A percentile compares a stretch with the other conserved stretches of the same genome.
phyloP scores from a whole-genome alignment of 2,113 vertebrate species.

The Lepus americanus region DNA sequence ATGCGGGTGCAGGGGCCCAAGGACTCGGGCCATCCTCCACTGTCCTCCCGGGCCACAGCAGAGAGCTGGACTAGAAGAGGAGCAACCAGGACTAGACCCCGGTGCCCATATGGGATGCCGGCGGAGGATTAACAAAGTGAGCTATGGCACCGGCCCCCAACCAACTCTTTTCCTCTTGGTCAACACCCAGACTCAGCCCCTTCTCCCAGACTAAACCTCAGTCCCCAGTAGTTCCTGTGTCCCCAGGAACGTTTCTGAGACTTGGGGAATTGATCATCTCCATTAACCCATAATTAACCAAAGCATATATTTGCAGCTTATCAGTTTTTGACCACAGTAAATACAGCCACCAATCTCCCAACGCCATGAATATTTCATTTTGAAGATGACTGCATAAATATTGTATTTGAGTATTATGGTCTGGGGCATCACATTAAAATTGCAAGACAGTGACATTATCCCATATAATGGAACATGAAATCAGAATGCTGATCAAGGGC shows the following conservation, averaged over 20 bases:
- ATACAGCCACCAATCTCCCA: slow-evolving; percentile 83
- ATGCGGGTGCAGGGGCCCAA: no score
- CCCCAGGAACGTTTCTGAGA: slow-evolving; percentile 34
- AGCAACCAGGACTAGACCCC: no score
- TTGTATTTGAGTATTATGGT: slow-evolving; percentile 87
- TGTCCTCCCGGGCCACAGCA: no score
- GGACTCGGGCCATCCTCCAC: no score
- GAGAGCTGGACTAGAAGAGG: no score
- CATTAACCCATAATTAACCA: slow-evolving; percentile 84
- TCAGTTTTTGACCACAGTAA: slow-evolving; percentile 84
- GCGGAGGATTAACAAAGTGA: no score
- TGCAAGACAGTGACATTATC: slow-evolving; percentile 85
- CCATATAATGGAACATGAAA: slow-evolving; percentile 86
- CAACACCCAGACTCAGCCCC: background rate
- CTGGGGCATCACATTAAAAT: slow-evolving; percentile 88
- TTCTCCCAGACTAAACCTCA: background rate
- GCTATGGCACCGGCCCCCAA: no score
- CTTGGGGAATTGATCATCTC: slow-evolving; percentile 47
- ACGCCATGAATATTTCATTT: slow-evolving; percentile 88
- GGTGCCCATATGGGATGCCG: no score
- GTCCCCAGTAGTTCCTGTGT: background rate
- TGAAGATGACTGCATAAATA: slow-evolving; percentile 88
- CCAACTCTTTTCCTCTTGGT: background rate
- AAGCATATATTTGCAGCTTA: slow-evolving; percentile 71
- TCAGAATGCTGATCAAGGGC: slow-evolving; percentile 81